These are phyloP conservation scores for Macrostomum lignano DNA, from an alignment of 1,140 invertebrate species.

Conservation along the genomic window DNA sequence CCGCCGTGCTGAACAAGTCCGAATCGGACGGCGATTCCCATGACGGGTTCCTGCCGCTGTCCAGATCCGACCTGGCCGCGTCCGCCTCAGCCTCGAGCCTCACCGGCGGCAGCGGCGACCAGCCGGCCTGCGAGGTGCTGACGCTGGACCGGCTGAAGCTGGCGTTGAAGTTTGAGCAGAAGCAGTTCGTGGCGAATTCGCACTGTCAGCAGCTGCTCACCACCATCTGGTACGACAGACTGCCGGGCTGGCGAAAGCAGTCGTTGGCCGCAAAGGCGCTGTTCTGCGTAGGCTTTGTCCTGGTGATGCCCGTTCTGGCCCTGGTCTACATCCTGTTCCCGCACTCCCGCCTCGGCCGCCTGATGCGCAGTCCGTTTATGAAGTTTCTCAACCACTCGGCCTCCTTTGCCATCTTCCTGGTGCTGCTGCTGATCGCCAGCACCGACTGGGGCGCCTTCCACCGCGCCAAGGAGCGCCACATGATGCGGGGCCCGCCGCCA, in stretches of 20 bases:
- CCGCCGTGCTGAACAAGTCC: slow-evolving; percentile 52
- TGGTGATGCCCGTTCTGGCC: slow-evolving; percentile 72
- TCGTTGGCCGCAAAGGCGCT: slow-evolving; percentile 53
- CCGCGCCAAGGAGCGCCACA: slow-evolving; percentile 14
- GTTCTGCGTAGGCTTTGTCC: slow-evolving; percentile 62
- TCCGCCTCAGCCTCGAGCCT: too few relatives aligned
- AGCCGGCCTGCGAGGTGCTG: slow-evolving; percentile 1
- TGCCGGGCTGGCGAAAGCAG: slow-evolving; percentile 77
- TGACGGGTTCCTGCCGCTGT: too few relatives aligned
- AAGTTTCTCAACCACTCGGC: slow-evolving; percentile 94
- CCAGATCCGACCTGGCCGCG: too few relatives aligned
- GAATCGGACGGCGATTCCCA: slow-evolving; percentile 2
- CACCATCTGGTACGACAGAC: slow-evolving; percentile 86
- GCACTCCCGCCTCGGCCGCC: slow-evolving; percentile 55
- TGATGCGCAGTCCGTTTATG: slow-evolving; percentile 83
- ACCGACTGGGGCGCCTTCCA: slow-evolving; percentile 22
- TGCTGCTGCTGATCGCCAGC: slow-evolving; percentile 70
- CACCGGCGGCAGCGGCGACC: neutral
- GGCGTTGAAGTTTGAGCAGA: slow-evolving; percentile 19
- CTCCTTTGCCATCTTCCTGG: slow-evolving; percentile 80
- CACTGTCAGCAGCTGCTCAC: slow-evolving; percentile 87
- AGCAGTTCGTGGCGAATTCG: slow-evolving; percentile 67
- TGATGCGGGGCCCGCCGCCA: slow-evolving; percentile 49
- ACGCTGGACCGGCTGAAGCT: slow-evolving; percentile 16
- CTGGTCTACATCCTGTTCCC: slow-evolving; percentile 69